Evolutionary conservation across 2,888 invertebrate genomes (phyloP).

Genomic region (Zonitis immaculata): DNA sequence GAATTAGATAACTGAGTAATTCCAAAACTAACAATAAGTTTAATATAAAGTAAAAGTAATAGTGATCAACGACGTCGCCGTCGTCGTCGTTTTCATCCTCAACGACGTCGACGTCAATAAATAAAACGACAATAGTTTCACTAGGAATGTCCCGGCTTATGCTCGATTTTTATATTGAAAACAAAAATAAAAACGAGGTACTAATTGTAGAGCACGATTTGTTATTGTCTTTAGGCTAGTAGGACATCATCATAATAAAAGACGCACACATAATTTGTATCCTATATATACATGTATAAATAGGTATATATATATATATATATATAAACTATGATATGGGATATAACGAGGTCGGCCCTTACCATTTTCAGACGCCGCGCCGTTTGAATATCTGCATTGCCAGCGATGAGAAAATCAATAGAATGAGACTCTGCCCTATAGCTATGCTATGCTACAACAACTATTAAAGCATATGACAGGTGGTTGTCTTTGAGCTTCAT

Average conservation of each 20-base stretch:
- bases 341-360: not conserved
- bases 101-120: not conserved
- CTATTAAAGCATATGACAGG: conserved; percentile 43
- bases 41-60: not conserved
- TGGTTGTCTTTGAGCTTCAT: conserved; percentile 42
- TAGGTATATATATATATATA: too few relatives aligned
- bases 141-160: not conserved
- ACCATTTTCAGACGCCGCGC: conserved; percentile 33
- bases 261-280: not conserved
- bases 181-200: not conserved
- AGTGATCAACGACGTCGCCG: not conserved
- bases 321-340: too few relatives aligned
- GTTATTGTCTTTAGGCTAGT: not conserved
- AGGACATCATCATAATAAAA: not conserved
- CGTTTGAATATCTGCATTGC: conserved; percentile 50
- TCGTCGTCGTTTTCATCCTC: not conserved
- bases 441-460: conserved; percentile 30
- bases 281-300: too few relatives aligned
- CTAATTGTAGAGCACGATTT: not conserved
- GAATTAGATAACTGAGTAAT: too few relatives aligned
- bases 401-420: conserved; percentile 48
- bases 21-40: too few relatives aligned
- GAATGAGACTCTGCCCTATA: conserved; percentile 44
- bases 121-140: not conserved
- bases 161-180: not conserved